Base-by-base conservation (phyloP, 1,140 invertebrate species). In the Cryptotermes secundus region DNA sequence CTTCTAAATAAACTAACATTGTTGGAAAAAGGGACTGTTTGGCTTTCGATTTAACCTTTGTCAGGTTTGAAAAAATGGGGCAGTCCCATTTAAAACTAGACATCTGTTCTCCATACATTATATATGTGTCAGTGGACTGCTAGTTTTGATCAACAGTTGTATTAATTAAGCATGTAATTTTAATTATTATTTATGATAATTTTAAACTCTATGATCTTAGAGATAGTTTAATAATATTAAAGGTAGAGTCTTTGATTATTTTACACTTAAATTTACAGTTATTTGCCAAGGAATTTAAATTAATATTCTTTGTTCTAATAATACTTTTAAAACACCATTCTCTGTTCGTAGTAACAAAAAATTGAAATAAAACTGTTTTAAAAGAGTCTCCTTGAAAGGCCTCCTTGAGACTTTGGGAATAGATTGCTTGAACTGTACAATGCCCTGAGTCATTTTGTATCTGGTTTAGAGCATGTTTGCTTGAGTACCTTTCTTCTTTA, bases 331-430 rank as follows among this genome's bases (percentile, higher is more conserved):
- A 72, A 31, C 22, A 3, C 31, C 26, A 31, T 72, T 72, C n/a
- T 72, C 9, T 72, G 12, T 26, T 72, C n/a, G n/a, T 31, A 72
- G n/a, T n/a, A 72, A n/a, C 9, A n/a, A 14, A 72, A 72, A 59
- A 4, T 24, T 59, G 26, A 38, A 59, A 59, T 59, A 38, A 38
- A 59, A 3, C 24, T 9, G 4, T 72, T 3, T 72, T 22, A 59
- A 59, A 59, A 7, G 31, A 72, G 59, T 79, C 85, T 85, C 85
- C 85, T 85, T 85, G 83, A 81, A 85, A 85, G 85, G 85, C 81
- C 80, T 81, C 49, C 83, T 42, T 83, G 85, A 85, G 83, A 85
- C 85, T 85, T 85, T 84, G 85, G 85, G 85, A 85, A 59, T 83
- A 85, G 83, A 79, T 79, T 83, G 65, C 84, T 85, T 85, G 53